These are phyloP conservation scores for Sussaba pulchella DNA, from an alignment of 2,888 invertebrate species.

Conservation along the genomic window DNA sequence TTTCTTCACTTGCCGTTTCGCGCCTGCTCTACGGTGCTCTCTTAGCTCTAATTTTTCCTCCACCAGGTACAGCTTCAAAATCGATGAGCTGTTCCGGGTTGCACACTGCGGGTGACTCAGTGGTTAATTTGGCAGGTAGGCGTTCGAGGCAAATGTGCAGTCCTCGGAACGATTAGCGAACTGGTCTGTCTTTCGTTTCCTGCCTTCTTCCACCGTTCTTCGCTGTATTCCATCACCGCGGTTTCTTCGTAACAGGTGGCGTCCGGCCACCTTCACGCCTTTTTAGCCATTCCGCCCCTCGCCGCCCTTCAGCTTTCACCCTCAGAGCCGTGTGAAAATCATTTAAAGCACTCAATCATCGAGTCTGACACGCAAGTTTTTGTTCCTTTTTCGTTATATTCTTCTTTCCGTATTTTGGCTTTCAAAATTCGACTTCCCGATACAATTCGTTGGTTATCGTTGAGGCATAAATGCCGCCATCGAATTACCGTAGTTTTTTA, in stretches of 20 bases:
- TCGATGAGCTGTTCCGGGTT: constrained; percentile 7
- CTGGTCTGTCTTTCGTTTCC: constrained; percentile 32
- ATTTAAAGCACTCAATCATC: constrained; percentile 7
- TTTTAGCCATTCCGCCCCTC: constrained; percentile 45
- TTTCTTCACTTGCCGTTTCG: constrained; percentile 63
- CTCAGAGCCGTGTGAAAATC: constrained; percentile 40
- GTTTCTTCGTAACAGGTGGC: constrained; percentile 53
- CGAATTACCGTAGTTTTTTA: neutral
- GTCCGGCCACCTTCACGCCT: constrained; percentile 52
- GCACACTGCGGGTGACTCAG: constrained; percentile 32
- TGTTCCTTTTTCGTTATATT: neutral
- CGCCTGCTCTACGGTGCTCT: constrained; percentile 46
- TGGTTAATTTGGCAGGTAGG: constrained; percentile 61
- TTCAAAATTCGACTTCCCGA: neutral
- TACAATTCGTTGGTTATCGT: neutral
- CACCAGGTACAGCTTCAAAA: constrained; percentile 30
- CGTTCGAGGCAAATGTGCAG: constrained; percentile 30
- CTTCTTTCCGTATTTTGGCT: neutral
- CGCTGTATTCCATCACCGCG: neutral
- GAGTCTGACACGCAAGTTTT: neutral
- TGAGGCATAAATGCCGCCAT: neutral
- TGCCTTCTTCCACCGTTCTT: constrained; percentile 12
- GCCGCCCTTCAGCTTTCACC: constrained; percentile 29
- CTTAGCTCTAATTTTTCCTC: constrained; percentile 51
- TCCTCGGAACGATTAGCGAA: constrained; percentile 35